Evolutionary conservation across 1,140 invertebrate genomes (phyloP).

Genomic region (Pseudachorutes palmiensis): DNA sequence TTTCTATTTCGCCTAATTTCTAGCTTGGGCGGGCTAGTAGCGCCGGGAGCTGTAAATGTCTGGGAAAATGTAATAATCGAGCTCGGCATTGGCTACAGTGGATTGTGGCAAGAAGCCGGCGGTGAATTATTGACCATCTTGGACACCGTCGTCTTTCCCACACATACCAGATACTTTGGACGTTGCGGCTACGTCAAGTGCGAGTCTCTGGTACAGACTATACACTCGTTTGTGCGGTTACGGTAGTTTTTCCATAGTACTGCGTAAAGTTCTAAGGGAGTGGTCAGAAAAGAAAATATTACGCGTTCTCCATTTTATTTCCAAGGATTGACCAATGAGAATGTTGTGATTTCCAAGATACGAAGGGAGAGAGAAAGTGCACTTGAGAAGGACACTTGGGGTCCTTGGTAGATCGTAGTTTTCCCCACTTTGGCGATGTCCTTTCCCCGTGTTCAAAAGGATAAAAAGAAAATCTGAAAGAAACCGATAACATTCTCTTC

Average conservation of each 20-base stretch:
- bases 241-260: too few species aligned
- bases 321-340: too few species aligned
- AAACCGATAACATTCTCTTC: not conserved
- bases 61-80: not conserved
- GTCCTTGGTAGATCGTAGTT: not conserved
- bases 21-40: not conserved
- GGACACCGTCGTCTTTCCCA: not conserved
- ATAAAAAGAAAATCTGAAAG: not conserved
- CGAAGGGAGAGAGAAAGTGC: not conserved
- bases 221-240: too few species aligned
- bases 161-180: too few species aligned
- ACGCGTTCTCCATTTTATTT: too few species aligned
- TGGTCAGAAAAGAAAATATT: too few species aligned
- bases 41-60: not conserved
- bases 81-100: not conserved
- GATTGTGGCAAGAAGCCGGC: not conserved
- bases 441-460: not conserved
- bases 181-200: too few species aligned
- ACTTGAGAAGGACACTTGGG: not conserved
- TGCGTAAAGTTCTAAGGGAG: not conserved
- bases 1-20: not conserved
- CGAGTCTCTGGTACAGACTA: too few species aligned
- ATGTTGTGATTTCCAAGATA: not conserved
- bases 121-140: not conserved
- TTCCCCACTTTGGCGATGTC: not conserved